Evolutionary conservation across 2,797 vertebrate species (phyloP), one percentile per base, ranked within the genome.

Genomic region (Anguilla anguilla): DNA sequence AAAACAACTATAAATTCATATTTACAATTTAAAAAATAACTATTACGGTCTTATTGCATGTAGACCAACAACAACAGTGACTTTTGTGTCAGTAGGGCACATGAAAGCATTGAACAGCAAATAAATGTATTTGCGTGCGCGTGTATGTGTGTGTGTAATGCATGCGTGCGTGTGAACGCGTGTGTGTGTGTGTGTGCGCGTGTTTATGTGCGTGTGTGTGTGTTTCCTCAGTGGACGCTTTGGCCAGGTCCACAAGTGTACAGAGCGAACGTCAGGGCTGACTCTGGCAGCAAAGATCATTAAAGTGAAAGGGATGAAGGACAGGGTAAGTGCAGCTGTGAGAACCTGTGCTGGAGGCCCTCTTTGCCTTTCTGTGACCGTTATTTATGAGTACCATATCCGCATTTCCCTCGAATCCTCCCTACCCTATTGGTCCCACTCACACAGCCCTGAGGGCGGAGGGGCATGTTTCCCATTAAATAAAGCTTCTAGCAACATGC

Each of bases 221-320:
- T 93, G 59, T 92, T 57, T 91, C 91, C 77, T 81, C 92, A 98
- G 97, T 91, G 97, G 97, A 2, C 96, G 97, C 64, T 98, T 98
- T 89, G 97, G 97, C 88, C 96, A 97, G 94, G 97, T 98, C 67
- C 97, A 97, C 91, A 97, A 95, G 90, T 98, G 96, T 92, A 96
- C 93, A 0, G 97, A 98, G 89, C 93, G 94, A 86, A 93, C 96
- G 0, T 96, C 97, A 0, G 97, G 96, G 22, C 96, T 97, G 61
- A 94, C 85, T 13, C 94, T 98, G 87, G 97, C 97, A 1, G 97
- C 97, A 91, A 98, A 98, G 93, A 95, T 97, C 90, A 97, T 98
- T 84, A 97, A 97, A 95, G 96, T 97, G 86, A 97, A 97, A 92
- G 96, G 91, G 86, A 88, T 94, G 88, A 97, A 96, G 90, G 97